Evolutionary conservation across 2,113 vertebrate genomes (phyloP).

Genomic region (Capra hircus): DNA sequence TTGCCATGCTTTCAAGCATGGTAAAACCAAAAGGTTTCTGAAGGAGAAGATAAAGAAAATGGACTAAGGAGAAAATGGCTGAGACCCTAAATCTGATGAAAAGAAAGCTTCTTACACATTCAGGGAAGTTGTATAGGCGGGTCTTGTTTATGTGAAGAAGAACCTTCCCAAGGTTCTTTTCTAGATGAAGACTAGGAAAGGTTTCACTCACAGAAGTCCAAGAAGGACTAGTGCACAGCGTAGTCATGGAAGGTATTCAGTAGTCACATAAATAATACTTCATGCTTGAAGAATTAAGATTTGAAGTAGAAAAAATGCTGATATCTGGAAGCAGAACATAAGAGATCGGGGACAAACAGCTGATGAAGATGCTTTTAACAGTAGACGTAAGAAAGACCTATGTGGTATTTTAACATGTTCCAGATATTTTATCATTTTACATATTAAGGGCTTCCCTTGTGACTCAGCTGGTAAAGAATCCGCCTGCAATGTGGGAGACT

Average conservation of each 20-base stretch:
- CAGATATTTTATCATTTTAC: background rate
- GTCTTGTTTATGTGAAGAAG: background rate
- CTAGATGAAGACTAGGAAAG: background rate
- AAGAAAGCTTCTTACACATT: background rate
- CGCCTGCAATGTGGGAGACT: background rate
- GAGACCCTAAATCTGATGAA: background rate
- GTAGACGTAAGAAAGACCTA: accelerated
- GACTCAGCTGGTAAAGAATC: background rate
- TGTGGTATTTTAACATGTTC: background rate
- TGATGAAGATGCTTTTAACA: background rate
- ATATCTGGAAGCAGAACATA: background rate
- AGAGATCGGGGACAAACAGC: background rate
- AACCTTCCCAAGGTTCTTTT: background rate
- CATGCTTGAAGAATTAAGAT: background rate
- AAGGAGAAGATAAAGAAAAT: background rate
- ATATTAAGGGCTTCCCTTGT: background rate
- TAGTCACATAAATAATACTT: background rate
- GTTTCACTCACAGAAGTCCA: background rate
- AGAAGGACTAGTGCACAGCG: background rate
- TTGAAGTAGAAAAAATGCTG: background rate
- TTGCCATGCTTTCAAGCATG: background rate
- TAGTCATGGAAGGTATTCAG: no score
- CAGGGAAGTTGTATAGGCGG: background rate
- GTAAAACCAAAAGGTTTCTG: background rate
- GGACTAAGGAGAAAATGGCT: background rate